These are phyloP conservation scores for Triplophysa siluroides DNA, from an alignment of 2,113 vertebrate species.

Conservation along the genomic window DNA sequence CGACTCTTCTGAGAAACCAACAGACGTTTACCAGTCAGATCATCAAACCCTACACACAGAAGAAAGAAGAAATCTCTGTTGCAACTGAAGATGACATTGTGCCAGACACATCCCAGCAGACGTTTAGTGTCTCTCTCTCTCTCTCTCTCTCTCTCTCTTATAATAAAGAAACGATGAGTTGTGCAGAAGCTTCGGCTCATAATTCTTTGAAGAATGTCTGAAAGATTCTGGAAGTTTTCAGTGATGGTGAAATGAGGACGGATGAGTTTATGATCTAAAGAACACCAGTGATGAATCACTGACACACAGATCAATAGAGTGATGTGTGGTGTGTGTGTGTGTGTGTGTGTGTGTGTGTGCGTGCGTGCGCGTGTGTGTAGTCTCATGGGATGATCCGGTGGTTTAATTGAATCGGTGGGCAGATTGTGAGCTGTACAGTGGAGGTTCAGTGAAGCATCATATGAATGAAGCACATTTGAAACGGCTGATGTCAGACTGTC, in stretches of 20 bases:
- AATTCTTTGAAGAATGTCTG: too few species aligned
- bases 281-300: too few species aligned
- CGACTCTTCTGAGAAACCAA: too few species aligned
- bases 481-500: slow-evolving; percentile 20
- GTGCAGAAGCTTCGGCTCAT: too few species aligned
- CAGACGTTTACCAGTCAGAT: too few species aligned
- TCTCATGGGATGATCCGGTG: neutral
- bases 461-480: neutral
- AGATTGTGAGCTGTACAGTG: slow-evolving; percentile 2
- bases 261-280: too few species aligned
- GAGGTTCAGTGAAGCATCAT: neutral
- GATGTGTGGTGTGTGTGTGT: neutral
- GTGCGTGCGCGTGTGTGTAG: neutral
- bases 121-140: neutral
- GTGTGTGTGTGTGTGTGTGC: neutral
- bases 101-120: neutral
- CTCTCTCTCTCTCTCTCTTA: neutral
- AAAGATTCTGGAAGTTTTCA: too few species aligned
- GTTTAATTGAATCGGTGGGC: slow-evolving; percentile 39
- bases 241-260: too few species aligned
- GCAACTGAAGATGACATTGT: neutral
- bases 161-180: too few species aligned
- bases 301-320: slow-evolving; percentile 22
- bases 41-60: too few species aligned
- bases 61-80: neutral